phyloP scores from a whole-genome alignment of 1,140 invertebrate genomes.

The Drosophila albomicans region DNA sequence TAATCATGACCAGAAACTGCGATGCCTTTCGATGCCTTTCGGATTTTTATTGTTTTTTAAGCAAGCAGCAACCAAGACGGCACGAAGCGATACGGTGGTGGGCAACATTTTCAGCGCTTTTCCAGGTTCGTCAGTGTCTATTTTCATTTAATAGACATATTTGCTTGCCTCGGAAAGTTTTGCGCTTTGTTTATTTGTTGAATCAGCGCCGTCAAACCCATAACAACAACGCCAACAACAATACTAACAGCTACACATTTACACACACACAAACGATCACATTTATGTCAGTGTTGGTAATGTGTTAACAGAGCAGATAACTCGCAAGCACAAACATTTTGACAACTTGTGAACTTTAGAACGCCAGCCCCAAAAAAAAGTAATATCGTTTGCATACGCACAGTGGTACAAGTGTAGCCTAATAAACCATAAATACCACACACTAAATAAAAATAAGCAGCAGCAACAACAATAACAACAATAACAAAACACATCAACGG shows the following conservation, averaged over 20 bases:
- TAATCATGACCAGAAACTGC: conserved; percentile 67
- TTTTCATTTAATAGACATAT: conserved; percentile 79
- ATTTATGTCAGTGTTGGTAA: conserved; percentile 58
- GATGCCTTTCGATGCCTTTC: conserved; percentile 22
- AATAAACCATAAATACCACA: conserved; percentile 72
- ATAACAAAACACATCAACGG: conserved; percentile 34
- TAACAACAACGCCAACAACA: conserved; percentile 43
- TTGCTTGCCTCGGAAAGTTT: conserved; percentile 52
- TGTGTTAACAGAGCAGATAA: conserved; percentile 76
- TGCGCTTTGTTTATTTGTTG: conserved; percentile 78
- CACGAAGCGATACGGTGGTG: not conserved
- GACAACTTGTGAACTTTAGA: conserved; percentile 80
- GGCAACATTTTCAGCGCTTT: conserved; percentile 36
- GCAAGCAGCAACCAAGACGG: conserved; percentile 40
- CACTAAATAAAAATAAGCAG: conserved; percentile 38
- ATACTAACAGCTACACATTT: conserved; percentile 13
- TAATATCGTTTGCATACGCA: conserved; percentile 18
- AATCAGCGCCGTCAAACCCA: conserved; percentile 76
- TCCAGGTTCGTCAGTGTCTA: conserved; percentile 67
- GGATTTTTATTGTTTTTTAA: conserved; percentile 74
- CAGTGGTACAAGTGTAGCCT: conserved; percentile 45
- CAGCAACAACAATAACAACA: conserved; percentile 32
- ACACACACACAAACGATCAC: not conserved
- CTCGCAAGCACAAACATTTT: conserved; percentile 73
- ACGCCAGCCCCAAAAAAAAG: conserved; percentile 39